phyloP scores from a whole-genome alignment of 2,888 invertebrate species.

The Zele albiditarsus region DNA sequence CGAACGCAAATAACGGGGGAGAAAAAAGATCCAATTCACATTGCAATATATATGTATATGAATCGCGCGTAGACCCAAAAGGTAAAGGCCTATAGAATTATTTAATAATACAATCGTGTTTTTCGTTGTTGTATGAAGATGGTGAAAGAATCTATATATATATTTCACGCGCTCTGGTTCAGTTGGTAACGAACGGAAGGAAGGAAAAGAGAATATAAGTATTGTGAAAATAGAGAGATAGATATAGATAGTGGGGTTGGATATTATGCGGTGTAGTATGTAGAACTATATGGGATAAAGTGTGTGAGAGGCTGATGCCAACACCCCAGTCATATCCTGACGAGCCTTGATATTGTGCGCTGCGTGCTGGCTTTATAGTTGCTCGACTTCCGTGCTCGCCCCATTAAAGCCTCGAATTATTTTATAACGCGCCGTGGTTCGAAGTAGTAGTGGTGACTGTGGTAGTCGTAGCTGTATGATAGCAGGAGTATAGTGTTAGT shows the following conservation, averaged over 20 bases:
- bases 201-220: conserved; percentile 16
- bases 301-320: conserved; percentile 31
- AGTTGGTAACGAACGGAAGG: conserved; percentile 21
- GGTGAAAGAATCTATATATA: not conserved
- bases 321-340: conserved; percentile 29
- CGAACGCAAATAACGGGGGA: conserved; percentile 36
- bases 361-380: conserved; percentile 53
- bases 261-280: conserved; percentile 51
- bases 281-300: conserved; percentile 25
- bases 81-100: conserved; percentile 47
- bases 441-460: not conserved
- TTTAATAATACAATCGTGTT: conserved; percentile 53
- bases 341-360: conserved; percentile 49
- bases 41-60: not conserved
- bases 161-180: not conserved
- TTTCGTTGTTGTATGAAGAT: conserved; percentile 36
- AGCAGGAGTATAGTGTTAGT: not conserved
- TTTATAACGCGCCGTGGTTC: conserved; percentile 50
- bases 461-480: conserved; percentile 18
- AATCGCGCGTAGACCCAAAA: conserved; percentile 8
- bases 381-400: conserved; percentile 52
- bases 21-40: conserved; percentile 47
- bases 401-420: conserved; percentile 55
- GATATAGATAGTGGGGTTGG: conserved; percentile 41
- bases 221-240: conserved; percentile 1